Conservation (phyloP, 2,797 vertebrate genomes). For the Cephalopachus bancanus region DNA sequence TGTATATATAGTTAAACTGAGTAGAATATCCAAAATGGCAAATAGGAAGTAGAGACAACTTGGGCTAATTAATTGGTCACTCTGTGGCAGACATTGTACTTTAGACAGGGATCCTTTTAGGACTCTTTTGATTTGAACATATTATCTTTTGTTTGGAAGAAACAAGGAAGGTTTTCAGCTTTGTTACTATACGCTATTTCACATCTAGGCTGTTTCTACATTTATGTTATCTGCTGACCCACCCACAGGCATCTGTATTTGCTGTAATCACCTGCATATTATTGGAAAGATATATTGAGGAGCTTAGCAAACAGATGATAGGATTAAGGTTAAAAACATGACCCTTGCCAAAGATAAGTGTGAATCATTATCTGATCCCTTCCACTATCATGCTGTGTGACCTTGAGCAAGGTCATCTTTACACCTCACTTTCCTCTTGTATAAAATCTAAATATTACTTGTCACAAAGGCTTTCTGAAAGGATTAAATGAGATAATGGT, state of each 20-base stretch:
- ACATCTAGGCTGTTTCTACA: background rate
- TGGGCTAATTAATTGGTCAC: background rate
- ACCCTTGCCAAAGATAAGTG: background rate
- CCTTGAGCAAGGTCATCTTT: background rate
- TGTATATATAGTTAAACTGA: background rate
- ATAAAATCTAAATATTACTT: background rate
- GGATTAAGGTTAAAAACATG: background rate
- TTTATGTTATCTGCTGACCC: background rate
- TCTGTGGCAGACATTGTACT: background rate
- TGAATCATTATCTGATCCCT: background rate
- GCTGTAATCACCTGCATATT: background rate
- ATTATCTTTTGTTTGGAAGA: background rate
- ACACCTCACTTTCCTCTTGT: background rate
- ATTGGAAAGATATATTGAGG: background rate
- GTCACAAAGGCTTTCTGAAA: background rate
- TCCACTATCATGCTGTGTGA: background rate
- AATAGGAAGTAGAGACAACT: background rate
- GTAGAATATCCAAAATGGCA: background rate
- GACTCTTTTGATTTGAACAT: background rate
- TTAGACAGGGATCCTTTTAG: background rate
- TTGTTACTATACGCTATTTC: background rate
- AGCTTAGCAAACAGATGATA: background rate
- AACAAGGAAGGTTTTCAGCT: background rate
- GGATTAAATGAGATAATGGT: background rate
- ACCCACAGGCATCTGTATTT: background rate